Evolutionary conservation across 37 sponge, comb jelly and placozoan species (phyloP).

Genomic region (Axinella damicornis): DNA sequence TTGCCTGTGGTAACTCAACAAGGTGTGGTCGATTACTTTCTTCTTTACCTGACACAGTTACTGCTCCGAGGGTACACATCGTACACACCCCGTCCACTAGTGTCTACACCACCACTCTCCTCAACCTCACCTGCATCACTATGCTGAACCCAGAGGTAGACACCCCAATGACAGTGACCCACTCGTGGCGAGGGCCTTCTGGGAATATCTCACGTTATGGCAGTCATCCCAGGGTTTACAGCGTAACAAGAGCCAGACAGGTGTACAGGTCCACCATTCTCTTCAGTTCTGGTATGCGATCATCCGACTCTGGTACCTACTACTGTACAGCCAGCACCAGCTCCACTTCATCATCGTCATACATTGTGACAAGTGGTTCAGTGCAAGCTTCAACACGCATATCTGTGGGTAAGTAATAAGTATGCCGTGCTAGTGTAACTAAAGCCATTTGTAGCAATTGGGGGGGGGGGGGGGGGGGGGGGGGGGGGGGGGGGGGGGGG

Average conservation of each 20-base stretch:
- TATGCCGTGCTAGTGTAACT: too few species aligned
- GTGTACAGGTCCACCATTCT: too few species aligned
- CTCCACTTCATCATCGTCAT: not conserved
- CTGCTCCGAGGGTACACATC: not conserved
- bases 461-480: too few species aligned
- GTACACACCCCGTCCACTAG: not conserved
- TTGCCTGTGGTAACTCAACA: too few species aligned
- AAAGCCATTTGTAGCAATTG: too few species aligned
- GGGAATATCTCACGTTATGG: too few species aligned
- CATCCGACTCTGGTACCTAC: not conserved
- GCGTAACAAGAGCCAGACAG: too few species aligned
- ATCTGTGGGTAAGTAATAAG: slow-evolving; percentile 5
- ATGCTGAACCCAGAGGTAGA: slow-evolving; percentile 14
- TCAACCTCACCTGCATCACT: slow-evolving; percentile 13
- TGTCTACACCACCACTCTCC: slow-evolving; percentile 6
- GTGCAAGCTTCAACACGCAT: not conserved
- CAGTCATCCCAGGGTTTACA: too few species aligned
- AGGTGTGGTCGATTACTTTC: too few species aligned
- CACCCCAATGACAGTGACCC: not conserved
- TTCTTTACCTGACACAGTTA: not conserved
- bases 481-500: too few species aligned
- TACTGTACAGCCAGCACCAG: not conserved
- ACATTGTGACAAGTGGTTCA: not conserved
- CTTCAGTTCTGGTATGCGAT: not conserved
- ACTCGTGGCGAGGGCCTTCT: slow-evolving; percentile 8